Conservation (phyloP, 2,113 vertebrate species). For the Helogale parvula region DNA sequence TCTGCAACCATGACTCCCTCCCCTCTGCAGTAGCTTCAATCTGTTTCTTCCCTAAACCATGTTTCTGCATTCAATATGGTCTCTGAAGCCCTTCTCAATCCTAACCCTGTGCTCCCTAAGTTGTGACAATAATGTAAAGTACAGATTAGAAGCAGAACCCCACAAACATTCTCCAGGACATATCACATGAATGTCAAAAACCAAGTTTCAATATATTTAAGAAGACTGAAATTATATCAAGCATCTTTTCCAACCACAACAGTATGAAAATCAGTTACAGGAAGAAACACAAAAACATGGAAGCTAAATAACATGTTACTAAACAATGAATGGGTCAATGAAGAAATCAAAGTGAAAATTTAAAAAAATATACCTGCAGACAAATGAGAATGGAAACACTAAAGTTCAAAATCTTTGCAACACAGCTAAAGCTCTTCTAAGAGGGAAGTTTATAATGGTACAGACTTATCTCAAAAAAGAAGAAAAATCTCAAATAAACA, state of each 20-base stretch:
- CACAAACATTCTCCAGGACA: not conserved
- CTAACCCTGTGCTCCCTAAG: not conserved
- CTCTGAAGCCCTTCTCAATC: not conserved
- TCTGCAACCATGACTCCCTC: not conserved
- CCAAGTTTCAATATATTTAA: not conserved
- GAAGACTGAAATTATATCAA: not conserved
- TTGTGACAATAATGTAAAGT: not conserved
- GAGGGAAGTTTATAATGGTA: not conserved
- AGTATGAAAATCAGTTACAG: not conserved
- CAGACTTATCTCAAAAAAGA: not conserved
- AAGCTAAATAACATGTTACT: not conserved
- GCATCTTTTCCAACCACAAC: not conserved
- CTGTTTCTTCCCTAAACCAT: not conserved
- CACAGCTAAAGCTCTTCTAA: not conserved
- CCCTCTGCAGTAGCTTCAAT: not conserved
- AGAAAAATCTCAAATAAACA: not conserved
- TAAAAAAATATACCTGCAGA: not conserved
- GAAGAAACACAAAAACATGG: not conserved
- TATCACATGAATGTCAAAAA: not conserved
- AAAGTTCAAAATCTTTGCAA: not conserved
- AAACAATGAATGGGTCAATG: not conserved
- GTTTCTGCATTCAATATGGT: not conserved
- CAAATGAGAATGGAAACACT: not conserved
- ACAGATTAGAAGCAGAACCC: conserved; percentile 8
- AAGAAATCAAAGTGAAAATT: not conserved